Conservation (phyloP, 2,797 vertebrate species). For the Amblyraja radiata region DNA sequence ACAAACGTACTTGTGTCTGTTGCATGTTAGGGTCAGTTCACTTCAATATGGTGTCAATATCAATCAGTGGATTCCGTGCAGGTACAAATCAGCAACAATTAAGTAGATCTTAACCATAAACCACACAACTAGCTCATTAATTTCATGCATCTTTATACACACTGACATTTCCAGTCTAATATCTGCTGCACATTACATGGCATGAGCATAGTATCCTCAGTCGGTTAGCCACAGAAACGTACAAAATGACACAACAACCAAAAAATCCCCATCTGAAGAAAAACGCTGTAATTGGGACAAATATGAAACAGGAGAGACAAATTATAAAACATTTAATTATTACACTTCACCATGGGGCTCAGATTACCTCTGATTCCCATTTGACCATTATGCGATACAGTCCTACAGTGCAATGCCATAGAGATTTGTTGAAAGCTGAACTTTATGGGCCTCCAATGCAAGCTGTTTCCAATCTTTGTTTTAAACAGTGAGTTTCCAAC, state of each 20-base stretch:
- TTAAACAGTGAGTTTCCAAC: conserved; percentile 59
- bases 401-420: neutral
- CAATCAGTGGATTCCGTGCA: neutral
- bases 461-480: conserved; percentile 61
- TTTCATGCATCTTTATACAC: neutral
- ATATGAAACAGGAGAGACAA: conserved; percentile 16
- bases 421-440: conserved; percentile 28
- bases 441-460: conserved; percentile 53
- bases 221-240: neutral
- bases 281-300: neutral
- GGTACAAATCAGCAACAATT: neutral
- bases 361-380: neutral
- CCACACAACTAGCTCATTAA: neutral
- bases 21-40: neutral
- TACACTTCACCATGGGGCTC: neutral
- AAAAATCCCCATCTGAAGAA: neutral
- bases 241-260: neutral
- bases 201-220: neutral
- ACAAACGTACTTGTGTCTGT: neutral
- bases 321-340: conserved; percentile 19
- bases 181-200: neutral
- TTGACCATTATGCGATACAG: conserved; percentile 23
- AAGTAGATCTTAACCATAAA: neutral
- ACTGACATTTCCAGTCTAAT: neutral
- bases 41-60: neutral